Evolutionary conservation across 2,797 vertebrate genomes (phyloP), one percentile per base, ranked within the genome.

Genomic region (Poecilia velifera): DNA sequence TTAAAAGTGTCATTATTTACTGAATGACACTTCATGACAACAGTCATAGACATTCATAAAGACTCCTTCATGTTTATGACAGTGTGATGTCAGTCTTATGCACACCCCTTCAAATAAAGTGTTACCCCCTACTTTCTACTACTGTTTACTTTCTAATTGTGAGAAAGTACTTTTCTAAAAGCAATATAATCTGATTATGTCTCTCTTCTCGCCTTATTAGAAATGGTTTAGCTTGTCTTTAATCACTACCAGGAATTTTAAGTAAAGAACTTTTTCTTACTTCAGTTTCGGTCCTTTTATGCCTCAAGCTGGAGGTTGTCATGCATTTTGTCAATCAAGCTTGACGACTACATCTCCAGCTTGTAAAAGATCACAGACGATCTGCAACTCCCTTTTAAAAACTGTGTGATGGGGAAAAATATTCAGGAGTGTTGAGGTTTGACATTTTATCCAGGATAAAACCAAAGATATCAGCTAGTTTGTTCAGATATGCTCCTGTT

Each of bases 221-320:
- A 80, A 83, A 75, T 10, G 39, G 64, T 71, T 47, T 14, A 46
- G 31, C 20, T 49, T 2, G 8, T 51, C 28, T 39, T 72, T 75
- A 71, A 43, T 82, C 36, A 75, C 72, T 51, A 78, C 71, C 64
- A 62, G 36, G 64, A 68, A 49, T 39, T 2, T 28, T 76, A 84
- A 76, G 73, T 68, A 76, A 71, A 66, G 55, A 82, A 6, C 51
- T 45, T 71, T 45, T 49, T 6, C 43, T 12, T 22, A n/a, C 43
- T 79, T 53, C 6, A 59, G 55, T 76, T 80, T 83, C 71, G 77
- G 39, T 80, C 57, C 22, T 22, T 31, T 51, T 78, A 70, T 57
- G 47, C 41, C 45, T 72, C 14, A 46, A 59, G 22, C 5, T 47
- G 72, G 20, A 78, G 12, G 36, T 57, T 75, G 18, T 10, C 45